Conservation (phyloP, 2,113 vertebrate species). For the Otolemur garnettii region DNA sequence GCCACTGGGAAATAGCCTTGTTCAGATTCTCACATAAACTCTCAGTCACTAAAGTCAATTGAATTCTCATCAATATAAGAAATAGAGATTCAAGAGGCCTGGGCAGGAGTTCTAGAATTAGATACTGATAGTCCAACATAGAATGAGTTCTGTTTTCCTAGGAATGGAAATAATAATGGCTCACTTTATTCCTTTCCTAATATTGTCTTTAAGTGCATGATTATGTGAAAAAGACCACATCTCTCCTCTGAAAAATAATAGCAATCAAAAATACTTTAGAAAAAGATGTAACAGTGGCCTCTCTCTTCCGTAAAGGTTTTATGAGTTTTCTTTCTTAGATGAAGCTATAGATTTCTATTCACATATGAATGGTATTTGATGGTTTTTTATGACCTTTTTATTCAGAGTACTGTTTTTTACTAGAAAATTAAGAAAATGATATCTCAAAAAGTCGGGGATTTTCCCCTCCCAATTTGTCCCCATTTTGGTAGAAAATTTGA, state of each 20-base stretch:
- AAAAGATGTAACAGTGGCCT: not conserved
- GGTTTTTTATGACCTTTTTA: constrained; percentile 78
- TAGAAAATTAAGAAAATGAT: constrained; percentile 73
- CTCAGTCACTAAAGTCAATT: not conserved
- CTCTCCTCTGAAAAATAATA: constrained; percentile 33
- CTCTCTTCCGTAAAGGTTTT: constrained; percentile 32
- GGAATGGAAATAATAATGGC: not conserved
- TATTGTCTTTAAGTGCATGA: not conserved
- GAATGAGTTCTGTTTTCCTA: not conserved
- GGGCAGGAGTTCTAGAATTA: not conserved
- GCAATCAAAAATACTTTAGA: constrained; percentile 52
- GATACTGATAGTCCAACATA: not conserved
- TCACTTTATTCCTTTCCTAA: not conserved
- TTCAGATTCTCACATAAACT: not conserved
- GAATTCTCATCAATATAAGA: not conserved
- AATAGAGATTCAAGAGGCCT: not conserved
- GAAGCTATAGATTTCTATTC: constrained; percentile 70
- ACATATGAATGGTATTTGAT: constrained; percentile 68
- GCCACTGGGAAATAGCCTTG: not conserved
- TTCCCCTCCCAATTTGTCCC: constrained; percentile 9
- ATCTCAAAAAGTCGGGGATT: constrained; percentile 68
- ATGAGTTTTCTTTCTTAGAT: constrained; percentile 55
- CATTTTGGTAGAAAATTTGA: constrained; percentile 67
- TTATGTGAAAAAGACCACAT: not conserved
- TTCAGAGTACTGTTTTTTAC: constrained; percentile 75